Base-by-base conservation (phyloP, 2,888 invertebrate species). In the Protodeltote pygarga region DNA sequence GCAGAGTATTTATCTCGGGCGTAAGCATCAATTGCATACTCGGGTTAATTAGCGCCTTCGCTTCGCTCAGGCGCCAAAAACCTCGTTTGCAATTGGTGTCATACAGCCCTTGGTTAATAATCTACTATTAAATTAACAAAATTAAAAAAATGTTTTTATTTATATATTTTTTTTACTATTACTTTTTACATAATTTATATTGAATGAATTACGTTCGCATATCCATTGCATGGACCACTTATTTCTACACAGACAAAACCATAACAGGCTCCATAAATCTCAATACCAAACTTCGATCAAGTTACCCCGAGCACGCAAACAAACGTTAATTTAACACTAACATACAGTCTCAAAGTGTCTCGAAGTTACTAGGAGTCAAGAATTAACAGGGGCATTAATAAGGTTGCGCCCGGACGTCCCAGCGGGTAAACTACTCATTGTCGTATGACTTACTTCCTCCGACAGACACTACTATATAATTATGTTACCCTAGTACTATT, bases 321-420 rank as follows among this genome's bases (percentile, higher is more conserved):
- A 67, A 58, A 69, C 51, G 44, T 59, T 55, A 65, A 69, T 62
- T 58, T 47, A 67, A 64, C 53, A 49, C 47, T 38, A 55, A 38
- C 41, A 42, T 51, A 51, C 33, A 42, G 39, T 49, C 40, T 46
- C 52, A 28, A 44, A 51, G 46, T 42, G 41, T 44, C 44, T 46
- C n/a, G 20, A 62, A 65, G 27, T 65, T 67, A 59, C 47, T 39
- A 58, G 60, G 46, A 64, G 49, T 45, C 52, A 50, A 68, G 55
- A 64, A 64, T 67, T 67, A 65, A 55, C 55, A 53, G 42, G 31
- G 38, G 48, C 68, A 55, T 67, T 65, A 65, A 55, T 60, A 67
- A 55, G 60, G 45, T 33, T 46, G 40, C 32, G 49, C 31, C 55
- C 61, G 57, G 53, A 61, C 45, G 52, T 55, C 68, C 55, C 57